Evolutionary conservation across 2,113 vertebrate genomes (phyloP), one percentile per base, ranked within the genome.

Genomic region (Ciconia boyciana): DNA sequence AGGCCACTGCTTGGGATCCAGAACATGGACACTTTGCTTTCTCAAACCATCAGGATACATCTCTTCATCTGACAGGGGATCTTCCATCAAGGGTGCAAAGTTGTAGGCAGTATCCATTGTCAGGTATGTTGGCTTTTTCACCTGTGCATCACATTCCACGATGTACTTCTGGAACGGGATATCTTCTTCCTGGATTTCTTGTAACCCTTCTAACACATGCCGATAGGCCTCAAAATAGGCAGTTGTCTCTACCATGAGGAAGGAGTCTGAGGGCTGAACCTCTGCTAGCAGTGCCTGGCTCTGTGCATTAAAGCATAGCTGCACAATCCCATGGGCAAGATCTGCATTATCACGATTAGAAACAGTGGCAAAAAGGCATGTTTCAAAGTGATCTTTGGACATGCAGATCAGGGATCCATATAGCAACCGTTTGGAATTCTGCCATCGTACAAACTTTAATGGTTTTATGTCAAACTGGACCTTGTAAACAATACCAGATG

Each of bases 191-290:
- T 75, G 89, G 90, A 98, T 97, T 92, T 99, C 98, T 96, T 99
- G 98, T 48, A 99, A 97, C 25, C 99, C 99, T 85, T 99, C 98
- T 6, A 99, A 95, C 83, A 99, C 99, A 25, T 99, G 99, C 6
- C 98, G 97, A 93, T 99, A 99, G 60, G 99, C 99, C 93, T 99
- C 99, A 97, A 99, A 99, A 93, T 99, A 99, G 36, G 99, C 99
- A 3, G 99, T 98, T 68, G 99, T 99, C 96, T 99, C 99, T 57
- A 99, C 98, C 99, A 99, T 99, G 70, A 99, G 96, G 93, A 99
- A 99, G 69, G 97, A 97, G 76, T 98, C 98, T 22, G 98, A 98
- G 46, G 98, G 98, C 86, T 98, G 97, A 79, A 98, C 91, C 2
- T 93, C 96, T 60, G 98, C 97, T 74, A 99, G 94, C n/a, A 98